A percentile compares a stretch with the other conserved stretches of the same genome.
These are phyloP conservation scores for Mizuhopecten yessoensis DNA, from an alignment of 1,140 invertebrate genomes.

Conservation along the genomic window DNA sequence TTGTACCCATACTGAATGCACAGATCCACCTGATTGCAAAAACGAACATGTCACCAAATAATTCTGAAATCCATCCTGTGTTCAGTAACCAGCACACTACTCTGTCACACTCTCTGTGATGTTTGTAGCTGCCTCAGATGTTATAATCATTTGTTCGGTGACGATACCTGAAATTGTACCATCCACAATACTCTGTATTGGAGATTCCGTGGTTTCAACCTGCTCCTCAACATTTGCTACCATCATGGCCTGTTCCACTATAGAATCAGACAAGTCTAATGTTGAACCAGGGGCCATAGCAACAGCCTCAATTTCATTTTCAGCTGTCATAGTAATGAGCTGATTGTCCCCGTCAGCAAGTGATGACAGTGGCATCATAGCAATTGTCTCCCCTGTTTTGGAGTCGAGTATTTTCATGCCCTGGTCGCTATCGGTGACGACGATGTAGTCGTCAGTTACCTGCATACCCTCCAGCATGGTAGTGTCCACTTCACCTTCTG, in stretches of 20 bases:
- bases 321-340: conserved; percentile 44
- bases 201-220: conserved; percentile 33
- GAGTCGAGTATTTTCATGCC: conserved; percentile 72
- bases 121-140: background rate
- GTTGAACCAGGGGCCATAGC: conserved; percentile 60
- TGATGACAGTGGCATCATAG: conserved; percentile 60
- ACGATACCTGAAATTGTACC: background rate
- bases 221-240: conserved; percentile 61
- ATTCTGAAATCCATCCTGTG: too few species aligned
- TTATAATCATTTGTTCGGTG: background rate
- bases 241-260: conserved; percentile 63
- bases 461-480: conserved; percentile 64
- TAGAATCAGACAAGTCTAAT: conserved; percentile 49
- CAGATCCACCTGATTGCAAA: too few species aligned
- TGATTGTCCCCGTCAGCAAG: conserved; percentile 49
- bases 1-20: too few species aligned
- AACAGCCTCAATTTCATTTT: conserved; percentile 62
- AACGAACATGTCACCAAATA: too few species aligned
- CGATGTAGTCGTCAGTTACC: conserved; percentile 69
- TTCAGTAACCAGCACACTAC: background rate
- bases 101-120: background rate
- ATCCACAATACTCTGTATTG: conserved; percentile 29
- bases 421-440: conserved; percentile 64
- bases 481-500: conserved; percentile 66
- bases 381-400: conserved; percentile 70